Conservation (phyloP, 92 coral and sea anemone species). For the Siderastrea radians region DNA sequence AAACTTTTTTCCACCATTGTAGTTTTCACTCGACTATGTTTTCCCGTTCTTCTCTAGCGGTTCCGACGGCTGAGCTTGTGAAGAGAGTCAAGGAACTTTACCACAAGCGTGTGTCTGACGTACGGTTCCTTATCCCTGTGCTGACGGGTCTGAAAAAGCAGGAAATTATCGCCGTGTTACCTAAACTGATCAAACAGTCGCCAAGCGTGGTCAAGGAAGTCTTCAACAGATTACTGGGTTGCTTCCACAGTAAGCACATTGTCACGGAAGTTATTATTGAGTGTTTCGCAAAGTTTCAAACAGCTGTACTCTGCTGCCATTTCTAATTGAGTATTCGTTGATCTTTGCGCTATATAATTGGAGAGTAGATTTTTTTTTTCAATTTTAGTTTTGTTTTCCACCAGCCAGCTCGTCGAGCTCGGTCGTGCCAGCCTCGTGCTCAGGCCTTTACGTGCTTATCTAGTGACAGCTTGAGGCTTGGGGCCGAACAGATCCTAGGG, state of each 20-base stretch:
- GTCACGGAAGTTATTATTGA: background rate
- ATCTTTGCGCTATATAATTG: no score
- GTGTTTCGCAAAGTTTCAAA: background rate
- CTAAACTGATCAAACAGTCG: slow-evolving; percentile 98
- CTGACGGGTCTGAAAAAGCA: slow-evolving; percentile 96
- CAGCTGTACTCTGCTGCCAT: no score
- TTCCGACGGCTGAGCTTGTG: slow-evolving; percentile 94
- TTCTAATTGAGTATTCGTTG: no score
- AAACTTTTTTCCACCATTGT: no score
- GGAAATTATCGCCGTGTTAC: slow-evolving; percentile 95
- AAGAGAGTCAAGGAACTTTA: slow-evolving; percentile 96
- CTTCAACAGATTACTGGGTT: slow-evolving; percentile 94
- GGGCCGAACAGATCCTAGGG: no score
- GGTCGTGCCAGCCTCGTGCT: no score
- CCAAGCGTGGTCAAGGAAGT: slow-evolving; percentile 99
- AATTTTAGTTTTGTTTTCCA: no score
- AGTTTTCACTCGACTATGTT: background rate
- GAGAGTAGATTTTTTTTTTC: no score
- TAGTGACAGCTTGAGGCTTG: no score
- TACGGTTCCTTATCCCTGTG: slow-evolving; percentile 97
- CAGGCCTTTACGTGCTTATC: no score
- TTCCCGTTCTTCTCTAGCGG: slow-evolving; percentile 62
- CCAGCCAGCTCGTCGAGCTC: no score
- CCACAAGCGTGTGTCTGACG: slow-evolving; percentile 98
- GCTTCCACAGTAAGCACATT: slow-evolving; percentile 88